phyloP scores from a whole-genome alignment of 2,113 vertebrate species.

The Podarcis raffonei region DNA sequence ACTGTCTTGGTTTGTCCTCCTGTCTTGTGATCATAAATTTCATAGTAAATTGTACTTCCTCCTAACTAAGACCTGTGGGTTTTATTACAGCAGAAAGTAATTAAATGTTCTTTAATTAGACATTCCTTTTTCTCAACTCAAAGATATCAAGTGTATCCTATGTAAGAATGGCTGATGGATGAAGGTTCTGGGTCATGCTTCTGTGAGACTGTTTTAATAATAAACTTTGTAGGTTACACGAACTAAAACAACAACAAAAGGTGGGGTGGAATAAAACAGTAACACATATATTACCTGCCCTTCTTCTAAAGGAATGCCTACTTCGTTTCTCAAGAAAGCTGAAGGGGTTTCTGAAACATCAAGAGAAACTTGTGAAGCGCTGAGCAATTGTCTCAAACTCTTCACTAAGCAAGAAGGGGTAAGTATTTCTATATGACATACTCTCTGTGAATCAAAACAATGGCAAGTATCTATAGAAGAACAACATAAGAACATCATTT shows the following conservation, averaged over 20 bases:
- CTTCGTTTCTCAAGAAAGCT: conserved; percentile 81
- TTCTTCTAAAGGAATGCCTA: conserved; percentile 77
- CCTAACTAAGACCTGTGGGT: neutral
- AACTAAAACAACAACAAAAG: neutral
- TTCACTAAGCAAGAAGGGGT: conserved; percentile 92
- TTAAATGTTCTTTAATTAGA: neutral
- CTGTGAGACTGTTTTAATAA: neutral
- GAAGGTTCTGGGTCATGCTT: neutral
- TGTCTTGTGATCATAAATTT: neutral
- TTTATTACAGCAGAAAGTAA: neutral
- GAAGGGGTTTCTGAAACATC: conserved; percentile 87
- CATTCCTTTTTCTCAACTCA: neutral
- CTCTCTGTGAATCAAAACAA: neutral
- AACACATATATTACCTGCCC: neutral
- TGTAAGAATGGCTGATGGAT: neutral
- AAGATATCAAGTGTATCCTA: neutral
- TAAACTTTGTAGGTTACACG: neutral
- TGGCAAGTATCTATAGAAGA: neutral
- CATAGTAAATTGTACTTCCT: neutral
- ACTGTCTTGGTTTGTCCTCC: neutral
- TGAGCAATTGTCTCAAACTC: conserved; percentile 85
- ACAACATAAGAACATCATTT: neutral
- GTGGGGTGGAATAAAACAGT: neutral
- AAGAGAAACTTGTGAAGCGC: conserved; percentile 80
- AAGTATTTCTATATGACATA: conserved; percentile 58